Evolutionary conservation across 1,140 invertebrate species (phyloP).

Genomic region (Ptiloglossa arizonensis): DNA sequence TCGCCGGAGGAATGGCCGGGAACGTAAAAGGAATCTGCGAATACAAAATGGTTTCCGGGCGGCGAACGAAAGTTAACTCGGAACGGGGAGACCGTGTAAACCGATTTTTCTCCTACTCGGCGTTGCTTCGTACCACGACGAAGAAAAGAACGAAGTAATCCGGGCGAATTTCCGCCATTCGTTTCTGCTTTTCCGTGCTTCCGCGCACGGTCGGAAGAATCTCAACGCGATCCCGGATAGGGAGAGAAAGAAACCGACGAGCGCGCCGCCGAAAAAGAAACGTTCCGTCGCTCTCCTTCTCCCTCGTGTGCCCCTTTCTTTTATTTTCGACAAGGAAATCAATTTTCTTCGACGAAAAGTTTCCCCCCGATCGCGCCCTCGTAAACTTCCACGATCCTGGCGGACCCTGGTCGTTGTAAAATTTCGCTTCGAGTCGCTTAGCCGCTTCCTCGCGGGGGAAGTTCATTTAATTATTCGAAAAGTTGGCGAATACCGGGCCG

Average conservation of each 20-base stretch:
- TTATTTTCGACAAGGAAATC: neutral
- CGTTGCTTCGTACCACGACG: neutral
- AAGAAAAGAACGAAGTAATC: constrained; percentile 18
- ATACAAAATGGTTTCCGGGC: constrained; percentile 35
- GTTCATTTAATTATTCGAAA: constrained; percentile 23
- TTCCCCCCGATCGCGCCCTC: neutral
- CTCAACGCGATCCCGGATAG: too few species aligned
- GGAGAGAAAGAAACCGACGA: neutral
- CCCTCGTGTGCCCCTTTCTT: too few species aligned
- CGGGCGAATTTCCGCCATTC: constrained; percentile 16
- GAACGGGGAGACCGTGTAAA: neutral
- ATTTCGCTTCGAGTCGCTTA: neutral
- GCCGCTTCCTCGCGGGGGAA: neutral
- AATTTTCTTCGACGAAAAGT: constrained; percentile 15
- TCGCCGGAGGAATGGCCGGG: neutral
- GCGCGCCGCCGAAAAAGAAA: neutral
- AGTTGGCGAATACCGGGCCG: neutral
- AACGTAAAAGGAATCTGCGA: constrained; percentile 30
- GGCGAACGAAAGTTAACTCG: constrained; percentile 30
- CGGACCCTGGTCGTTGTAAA: neutral
- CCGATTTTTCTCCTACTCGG: constrained; percentile 4
- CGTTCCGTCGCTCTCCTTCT: too few species aligned
- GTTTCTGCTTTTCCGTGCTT: neutral
- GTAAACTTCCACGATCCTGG: constrained; percentile 2
- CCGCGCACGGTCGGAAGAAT: too few species aligned